Evolutionary conservation across 1,140 invertebrate species (phyloP).

Genomic region (Drosophila kanapiae): DNA sequence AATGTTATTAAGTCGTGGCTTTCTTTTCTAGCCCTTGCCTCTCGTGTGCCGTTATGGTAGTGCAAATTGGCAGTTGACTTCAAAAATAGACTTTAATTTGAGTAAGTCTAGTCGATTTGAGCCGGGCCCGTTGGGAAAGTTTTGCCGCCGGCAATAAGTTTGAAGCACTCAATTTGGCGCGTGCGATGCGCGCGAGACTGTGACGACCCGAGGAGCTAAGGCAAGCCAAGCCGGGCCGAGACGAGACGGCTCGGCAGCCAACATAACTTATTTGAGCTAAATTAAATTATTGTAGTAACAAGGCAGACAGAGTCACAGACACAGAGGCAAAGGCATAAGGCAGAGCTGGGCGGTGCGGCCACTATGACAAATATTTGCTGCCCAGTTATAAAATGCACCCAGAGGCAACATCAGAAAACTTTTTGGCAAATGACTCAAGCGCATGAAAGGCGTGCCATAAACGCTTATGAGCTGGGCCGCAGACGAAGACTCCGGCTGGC

Average conservation of each 20-base stretch:
- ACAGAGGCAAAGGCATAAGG: slow-evolving; percentile 14
- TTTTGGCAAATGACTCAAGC: slow-evolving; percentile 69
- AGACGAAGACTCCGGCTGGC: slow-evolving; percentile 8
- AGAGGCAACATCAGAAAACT: slow-evolving; percentile 75
- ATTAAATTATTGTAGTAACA: slow-evolving; percentile 74
- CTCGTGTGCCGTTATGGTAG: slow-evolving; percentile 12
- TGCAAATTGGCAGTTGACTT: slow-evolving; percentile 78
- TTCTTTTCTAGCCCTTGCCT: slow-evolving; percentile 11
- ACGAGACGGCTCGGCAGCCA: slow-evolving; percentile 30
- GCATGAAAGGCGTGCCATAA: slow-evolving; percentile 70
- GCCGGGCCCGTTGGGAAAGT: slow-evolving; percentile 48
- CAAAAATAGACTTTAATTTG: slow-evolving; percentile 74
- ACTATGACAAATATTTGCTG: slow-evolving; percentile 75
- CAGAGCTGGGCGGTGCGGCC: slow-evolving; percentile 1
- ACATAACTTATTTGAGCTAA: slow-evolving; percentile 78
- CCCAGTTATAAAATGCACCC: slow-evolving; percentile 79
- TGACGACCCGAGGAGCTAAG: slow-evolving; percentile 46
- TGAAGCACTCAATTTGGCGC: slow-evolving; percentile 73
- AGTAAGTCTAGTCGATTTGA: slow-evolving; percentile 50
- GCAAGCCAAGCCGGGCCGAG: slow-evolving; percentile 54
- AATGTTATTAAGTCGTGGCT: slow-evolving; percentile 58
- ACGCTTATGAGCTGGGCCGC: slow-evolving; percentile 51
- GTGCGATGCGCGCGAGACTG: slow-evolving; percentile 59
- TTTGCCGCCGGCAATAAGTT: slow-evolving; percentile 54
- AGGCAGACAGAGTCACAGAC: slow-evolving; percentile 29